phyloP scores from a whole-genome alignment of 2,888 invertebrate genomes.

The Neoscelio sp. region DNA sequence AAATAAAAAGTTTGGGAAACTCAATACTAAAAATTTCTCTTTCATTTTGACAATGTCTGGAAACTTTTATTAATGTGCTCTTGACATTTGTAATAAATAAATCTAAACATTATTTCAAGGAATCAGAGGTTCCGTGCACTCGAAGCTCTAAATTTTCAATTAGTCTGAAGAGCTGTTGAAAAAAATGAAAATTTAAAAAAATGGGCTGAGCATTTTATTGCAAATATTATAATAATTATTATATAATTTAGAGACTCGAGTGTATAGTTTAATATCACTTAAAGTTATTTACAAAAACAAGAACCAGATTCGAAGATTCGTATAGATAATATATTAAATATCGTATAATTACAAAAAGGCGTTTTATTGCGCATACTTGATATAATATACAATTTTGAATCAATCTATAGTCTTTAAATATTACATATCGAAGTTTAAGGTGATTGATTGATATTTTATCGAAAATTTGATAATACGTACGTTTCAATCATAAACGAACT shows the following conservation, averaged over 20 bases:
- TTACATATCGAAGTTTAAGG: conserved; percentile 13
- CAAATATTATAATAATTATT: too few relatives aligned
- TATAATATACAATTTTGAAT: neutral
- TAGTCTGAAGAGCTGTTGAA: too few relatives aligned
- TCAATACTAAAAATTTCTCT: neutral
- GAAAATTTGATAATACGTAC: neutral
- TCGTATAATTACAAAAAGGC: conserved; percentile 76
- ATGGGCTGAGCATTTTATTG: too few relatives aligned
- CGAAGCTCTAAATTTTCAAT: neutral
- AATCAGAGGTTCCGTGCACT: too few relatives aligned
- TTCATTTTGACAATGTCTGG: too few relatives aligned
- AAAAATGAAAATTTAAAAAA: too few relatives aligned
- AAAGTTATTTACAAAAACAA: too few relatives aligned
- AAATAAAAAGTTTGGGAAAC: too few relatives aligned
- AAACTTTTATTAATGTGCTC: conserved; percentile 1
- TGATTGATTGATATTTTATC: conserved; percentile 40
- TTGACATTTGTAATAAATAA: conserved; percentile 1
- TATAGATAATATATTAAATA: too few relatives aligned
- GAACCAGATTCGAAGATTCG: too few relatives aligned
- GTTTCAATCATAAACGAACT: neutral
- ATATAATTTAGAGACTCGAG: too few relatives aligned
- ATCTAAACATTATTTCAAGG: neutral
- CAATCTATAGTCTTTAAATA: neutral
- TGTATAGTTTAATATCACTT: too few relatives aligned
- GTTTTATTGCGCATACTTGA: conserved; percentile 33